Evolutionary conservation across 2,797 vertebrate species (phyloP), one percentile per base, ranked within the genome.

Genomic region (Nyctibius grandis): DNA sequence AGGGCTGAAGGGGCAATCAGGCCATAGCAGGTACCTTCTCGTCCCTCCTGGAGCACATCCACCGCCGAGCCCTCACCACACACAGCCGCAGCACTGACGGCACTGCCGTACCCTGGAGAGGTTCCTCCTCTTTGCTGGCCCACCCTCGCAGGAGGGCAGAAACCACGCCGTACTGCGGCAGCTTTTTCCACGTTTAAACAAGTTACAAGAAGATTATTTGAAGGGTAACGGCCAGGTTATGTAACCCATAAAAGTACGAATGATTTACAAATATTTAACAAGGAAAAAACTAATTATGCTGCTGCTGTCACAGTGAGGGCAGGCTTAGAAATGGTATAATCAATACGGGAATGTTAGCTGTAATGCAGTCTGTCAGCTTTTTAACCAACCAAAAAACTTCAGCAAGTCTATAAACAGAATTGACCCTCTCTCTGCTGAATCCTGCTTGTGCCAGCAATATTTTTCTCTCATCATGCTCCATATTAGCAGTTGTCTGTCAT

Each of bases 361-460:
- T 99, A 99, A 99, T 98, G 98, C 97, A 99, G 98, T 98, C 98
- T 99, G 98, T 98, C 98, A 98, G 98, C 98, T 98, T 99, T 99
- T 98, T 98, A 99, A 98, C 98, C 92, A 98, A 98, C 98, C 98
- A 98, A 98, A 97, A 98, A 98, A 97, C 98, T 98, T 98, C 96
- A 98, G 97, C 97, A 97, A 98, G 98, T 98, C 98, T 98, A 98
- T 97, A 97, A 97, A 97, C 95, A 97, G 95, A 96, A 96, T 94
- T 96, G 90, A 94, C 70, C 78, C 67, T 84, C 59, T 96, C 29
- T 70, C 68, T 81, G 33, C 50, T 96, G 77, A 88, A 91, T 97
- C 92, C 85, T 90, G 89, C 61, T 50, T 67, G 57, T 89, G 84
- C 85, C 68, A 95, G 75, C 85, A 74, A 26, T 57, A 33, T 85